These are phyloP conservation scores for Lepidurus packardi DNA, from an alignment of 1,140 invertebrate species.

Conservation along the genomic window DNA sequence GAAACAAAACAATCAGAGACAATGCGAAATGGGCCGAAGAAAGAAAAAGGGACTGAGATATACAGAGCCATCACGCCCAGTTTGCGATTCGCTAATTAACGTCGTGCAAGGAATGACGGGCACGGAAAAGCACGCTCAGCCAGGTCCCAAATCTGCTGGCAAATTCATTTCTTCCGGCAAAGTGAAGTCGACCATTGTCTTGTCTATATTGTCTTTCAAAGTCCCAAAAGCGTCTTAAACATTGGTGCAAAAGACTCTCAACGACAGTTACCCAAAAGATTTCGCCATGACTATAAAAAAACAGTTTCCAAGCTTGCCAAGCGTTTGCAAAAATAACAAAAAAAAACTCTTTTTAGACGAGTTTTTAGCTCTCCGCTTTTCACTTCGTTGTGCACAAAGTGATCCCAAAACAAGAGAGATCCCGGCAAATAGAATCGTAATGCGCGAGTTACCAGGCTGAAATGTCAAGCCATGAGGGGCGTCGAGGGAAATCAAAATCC, in stretches of 20 bases:
- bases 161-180: conserved; percentile 9
- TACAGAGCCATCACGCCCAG: neutral
- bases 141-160: neutral
- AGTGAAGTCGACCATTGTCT: neutral
- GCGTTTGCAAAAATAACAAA: neutral
- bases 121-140: neutral
- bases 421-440: neutral
- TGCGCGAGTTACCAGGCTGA: neutral
- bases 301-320: neutral
- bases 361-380: neutral
- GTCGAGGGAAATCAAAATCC: neutral
- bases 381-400: neutral
- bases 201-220: neutral
- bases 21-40: neutral
- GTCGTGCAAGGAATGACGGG: conserved; percentile 1
- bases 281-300: neutral
- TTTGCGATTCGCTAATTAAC: neutral
- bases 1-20: neutral
- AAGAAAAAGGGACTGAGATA: neutral
- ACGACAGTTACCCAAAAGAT: neutral
- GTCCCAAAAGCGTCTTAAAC: neutral
- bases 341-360: neutral
- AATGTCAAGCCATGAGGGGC: neutral
- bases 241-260: neutral
- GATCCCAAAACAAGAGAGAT: neutral